These are phyloP conservation scores for Scaptomyza cyrtandrae DNA, from an alignment of 2,888 invertebrate species.

Conservation along the genomic window DNA sequence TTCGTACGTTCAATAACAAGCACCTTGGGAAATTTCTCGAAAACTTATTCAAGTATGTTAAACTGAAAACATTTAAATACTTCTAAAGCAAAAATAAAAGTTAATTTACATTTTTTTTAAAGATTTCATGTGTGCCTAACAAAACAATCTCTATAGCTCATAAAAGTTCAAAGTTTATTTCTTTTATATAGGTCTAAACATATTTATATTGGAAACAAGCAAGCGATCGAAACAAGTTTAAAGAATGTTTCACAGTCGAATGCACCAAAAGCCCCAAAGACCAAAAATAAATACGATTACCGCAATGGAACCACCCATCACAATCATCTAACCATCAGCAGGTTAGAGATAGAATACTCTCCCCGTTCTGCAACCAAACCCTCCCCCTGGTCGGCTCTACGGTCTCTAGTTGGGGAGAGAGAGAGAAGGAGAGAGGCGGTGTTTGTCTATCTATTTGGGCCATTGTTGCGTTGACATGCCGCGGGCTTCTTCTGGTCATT, in stretches of 20 bases:
- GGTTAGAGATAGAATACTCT: neutral
- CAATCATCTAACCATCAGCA: neutral
- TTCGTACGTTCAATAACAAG: slow-evolving; percentile 16
- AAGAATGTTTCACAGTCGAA: slow-evolving; percentile 66
- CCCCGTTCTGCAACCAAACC: neutral
- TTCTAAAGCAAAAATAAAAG: neutral
- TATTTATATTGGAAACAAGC: slow-evolving; percentile 25
- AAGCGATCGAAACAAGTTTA: slow-evolving; percentile 53
- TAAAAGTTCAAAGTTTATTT: slow-evolving; percentile 61
- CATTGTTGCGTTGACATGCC: slow-evolving; percentile 63
- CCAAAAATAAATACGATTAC: slow-evolving; percentile 71
- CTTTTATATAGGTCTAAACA: neutral
- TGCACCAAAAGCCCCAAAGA: slow-evolving; percentile 64
- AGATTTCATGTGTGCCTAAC: slow-evolving; percentile 5
- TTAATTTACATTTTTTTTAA: neutral
- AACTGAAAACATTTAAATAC: slow-evolving; percentile 3
- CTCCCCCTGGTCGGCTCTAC: neutral
- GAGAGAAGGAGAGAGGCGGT: slow-evolving; percentile 7
- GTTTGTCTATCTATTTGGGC: slow-evolving; percentile 57
- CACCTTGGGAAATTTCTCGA: slow-evolving; percentile 49
- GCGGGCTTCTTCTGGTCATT: slow-evolving; percentile 70
- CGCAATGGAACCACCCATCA: slow-evolving; percentile 31
- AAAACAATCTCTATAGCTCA: slow-evolving; percentile 28
- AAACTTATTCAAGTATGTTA: slow-evolving; percentile 25
- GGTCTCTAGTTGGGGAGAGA: slow-evolving; percentile 4